phyloP scores from a whole-genome alignment of 2,888 invertebrate species.

The Andrena chrysosceles region DNA sequence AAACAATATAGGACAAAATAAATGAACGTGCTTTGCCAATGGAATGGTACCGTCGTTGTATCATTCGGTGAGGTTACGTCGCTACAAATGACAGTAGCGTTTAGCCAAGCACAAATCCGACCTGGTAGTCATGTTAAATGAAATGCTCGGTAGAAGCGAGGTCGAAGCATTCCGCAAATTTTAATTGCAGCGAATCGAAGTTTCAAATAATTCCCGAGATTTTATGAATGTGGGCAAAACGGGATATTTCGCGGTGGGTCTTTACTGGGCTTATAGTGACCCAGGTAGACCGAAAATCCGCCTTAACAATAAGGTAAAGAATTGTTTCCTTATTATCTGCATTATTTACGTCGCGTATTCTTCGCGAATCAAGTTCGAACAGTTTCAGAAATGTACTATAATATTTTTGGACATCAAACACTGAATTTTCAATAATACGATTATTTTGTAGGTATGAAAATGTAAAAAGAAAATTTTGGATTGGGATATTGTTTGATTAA shows the following conservation, averaged over 20 bases:
- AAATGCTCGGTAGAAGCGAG: constrained; percentile 41
- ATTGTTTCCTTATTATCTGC: neutral
- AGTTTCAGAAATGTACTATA: neutral
- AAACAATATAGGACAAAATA: neutral
- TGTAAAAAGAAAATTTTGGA: neutral
- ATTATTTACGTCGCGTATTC: neutral
- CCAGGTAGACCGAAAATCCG: constrained; percentile 63
- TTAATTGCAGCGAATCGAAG: constrained; percentile 1
- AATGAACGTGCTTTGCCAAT: constrained; percentile 23
- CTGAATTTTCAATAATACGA: neutral
- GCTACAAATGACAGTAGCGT: constrained; percentile 66
- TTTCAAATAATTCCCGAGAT: constrained; percentile 23
- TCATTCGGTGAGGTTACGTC: constrained; percentile 50
- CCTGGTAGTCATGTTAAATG: constrained; percentile 40
- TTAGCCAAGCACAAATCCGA: constrained; percentile 42
- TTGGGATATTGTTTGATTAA: neutral
- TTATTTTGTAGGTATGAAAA: neutral
- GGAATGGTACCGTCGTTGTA: constrained; percentile 50
- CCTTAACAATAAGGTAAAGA: constrained; percentile 67
- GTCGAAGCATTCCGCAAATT: constrained; percentile 40
- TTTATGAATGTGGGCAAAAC: constrained; percentile 62
- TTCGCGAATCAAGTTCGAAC: neutral
- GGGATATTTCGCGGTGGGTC: constrained; percentile 56
- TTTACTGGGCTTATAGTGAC: constrained; percentile 56
- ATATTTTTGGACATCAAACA: neutral